Base-by-base conservation (phyloP, 2,888 invertebrate genomes). In the Mayetiola destructor region DNA sequence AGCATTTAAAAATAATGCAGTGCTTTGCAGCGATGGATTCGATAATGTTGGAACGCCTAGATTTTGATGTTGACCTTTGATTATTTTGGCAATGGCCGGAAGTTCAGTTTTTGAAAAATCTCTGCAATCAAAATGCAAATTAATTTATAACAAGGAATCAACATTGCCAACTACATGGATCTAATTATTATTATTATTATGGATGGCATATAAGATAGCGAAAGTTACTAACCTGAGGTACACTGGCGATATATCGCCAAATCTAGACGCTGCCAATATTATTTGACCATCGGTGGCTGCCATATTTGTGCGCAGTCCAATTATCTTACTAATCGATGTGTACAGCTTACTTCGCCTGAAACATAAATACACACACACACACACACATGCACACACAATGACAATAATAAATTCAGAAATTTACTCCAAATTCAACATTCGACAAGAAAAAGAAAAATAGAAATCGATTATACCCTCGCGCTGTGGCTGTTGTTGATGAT, bases 201-300 rank as follows among this genome's bases (percentile, higher is more conserved):
- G n/a, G n/a, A n/a, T n/a, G 32, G 37, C 37, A 37, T 20, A 40
- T 20, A 21, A 23, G 42, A 42, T 23, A 42, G n/a, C 53, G 27
- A 21, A 5, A 21, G 20, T 16, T 37, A 55, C 53, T 37, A 56
- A 61, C 61, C 61, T 61, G 52, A 73, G 64, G 60, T 73, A 73
- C 52, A 68, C 66, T 56, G 73, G 68, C 62, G 68, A 64, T 58
- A 68, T 65, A 63, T 73, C 73, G 62, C 80, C 80, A 75, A 67
- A 73, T 61, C 73, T 70, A 61, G 88, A 85, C 63, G 88, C 88
- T 69, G 88, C 88, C 72, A 88, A 84, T 72, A 88, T 82, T 71
- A 89, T 87, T 76, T 89, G 88, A 75, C 88, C 88, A 77, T 89
- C 89, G 66, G 89, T 88, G 75, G 88, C 88, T 77, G 88, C 88